A percentile compares a stretch with the other conserved stretches of the same genome.
These are phyloP conservation scores for Agapornis roseicollis DNA, from an alignment of 2,113 vertebrate species.

Conservation along the genomic window DNA sequence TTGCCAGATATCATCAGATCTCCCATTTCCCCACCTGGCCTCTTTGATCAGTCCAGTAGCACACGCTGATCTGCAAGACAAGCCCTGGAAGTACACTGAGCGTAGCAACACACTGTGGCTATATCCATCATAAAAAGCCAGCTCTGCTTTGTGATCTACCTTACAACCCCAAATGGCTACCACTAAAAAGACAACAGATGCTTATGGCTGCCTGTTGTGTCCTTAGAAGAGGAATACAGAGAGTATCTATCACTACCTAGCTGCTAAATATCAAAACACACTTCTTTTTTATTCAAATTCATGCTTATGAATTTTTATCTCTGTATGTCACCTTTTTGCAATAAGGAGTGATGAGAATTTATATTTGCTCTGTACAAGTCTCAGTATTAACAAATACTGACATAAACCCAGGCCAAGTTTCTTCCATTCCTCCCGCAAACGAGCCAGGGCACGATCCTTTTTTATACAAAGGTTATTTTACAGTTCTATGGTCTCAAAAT, in stretches of 20 bases:
- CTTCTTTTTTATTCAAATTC: neutral
- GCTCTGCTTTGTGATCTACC: neutral
- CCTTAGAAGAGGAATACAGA: neutral
- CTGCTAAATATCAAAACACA: neutral
- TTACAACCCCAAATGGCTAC: neutral
- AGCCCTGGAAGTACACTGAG: neutral
- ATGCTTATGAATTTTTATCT: neutral
- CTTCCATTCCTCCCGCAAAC: neutral
- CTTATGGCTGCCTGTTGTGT: rapidly evolving
- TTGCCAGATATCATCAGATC: neutral
- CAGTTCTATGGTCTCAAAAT: rapidly evolving
- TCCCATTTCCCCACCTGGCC: neutral
- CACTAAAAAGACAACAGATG: neutral
- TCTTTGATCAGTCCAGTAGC: neutral
- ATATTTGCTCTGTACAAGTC: neutral
- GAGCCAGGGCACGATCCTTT: rapidly evolving
- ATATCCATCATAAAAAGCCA: neutral
- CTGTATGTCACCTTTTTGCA: neutral
- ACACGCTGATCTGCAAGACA: neutral
- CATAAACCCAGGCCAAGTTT: neutral
- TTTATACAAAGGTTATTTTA: rapidly evolving
- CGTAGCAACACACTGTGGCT: neutral
- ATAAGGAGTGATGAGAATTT: neutral
- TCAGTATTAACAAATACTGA: rapidly evolving
- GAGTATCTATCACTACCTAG: neutral